Evolutionary conservation across 2,888 invertebrate species (phyloP).

Genomic region (Nebria salina): DNA sequence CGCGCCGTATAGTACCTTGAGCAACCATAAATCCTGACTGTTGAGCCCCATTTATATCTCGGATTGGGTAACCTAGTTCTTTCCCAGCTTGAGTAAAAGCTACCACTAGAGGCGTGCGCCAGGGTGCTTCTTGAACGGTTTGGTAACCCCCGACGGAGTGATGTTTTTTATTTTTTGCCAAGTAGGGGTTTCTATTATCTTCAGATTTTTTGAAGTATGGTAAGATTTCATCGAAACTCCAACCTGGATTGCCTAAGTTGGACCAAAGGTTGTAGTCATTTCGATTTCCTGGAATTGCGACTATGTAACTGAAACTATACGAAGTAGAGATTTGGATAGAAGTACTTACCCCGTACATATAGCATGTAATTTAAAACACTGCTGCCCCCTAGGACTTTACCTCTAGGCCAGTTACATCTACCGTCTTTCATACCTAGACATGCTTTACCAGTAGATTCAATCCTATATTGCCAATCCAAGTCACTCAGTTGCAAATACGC

Average conservation of each 20-base stretch:
- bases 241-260: conserved; percentile 84
- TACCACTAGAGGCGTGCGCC: conserved; percentile 83
- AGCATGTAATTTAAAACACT: conserved; percentile 91
- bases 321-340: not conserved
- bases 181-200: conserved; percentile 87
- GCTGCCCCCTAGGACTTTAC: conserved; percentile 89
- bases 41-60: conserved; percentile 82
- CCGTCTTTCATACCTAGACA: conserved; percentile 83
- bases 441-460: conserved; percentile 81
- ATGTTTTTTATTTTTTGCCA: conserved; percentile 71
- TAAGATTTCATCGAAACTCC: conserved; percentile 86
- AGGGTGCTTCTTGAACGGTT: conserved; percentile 84
- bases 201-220: conserved; percentile 91
- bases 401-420: conserved; percentile 88
- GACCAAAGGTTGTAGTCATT: conserved; percentile 93
- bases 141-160: conserved; percentile 79
- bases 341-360: conserved; percentile 81
- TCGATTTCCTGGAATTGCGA: conserved; percentile 59
- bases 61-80: conserved; percentile 84
- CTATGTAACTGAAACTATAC: not conserved
- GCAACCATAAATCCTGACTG: conserved; percentile 89
- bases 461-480: conserved; percentile 91
- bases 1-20: conserved; percentile 87
- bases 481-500: conserved; percentile 87
- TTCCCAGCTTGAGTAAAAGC: conserved; percentile 85